These are phyloP conservation scores for Drosophila melanosoma DNA, from an alignment of 2,888 invertebrate genomes.

Conservation along the genomic window DNA sequence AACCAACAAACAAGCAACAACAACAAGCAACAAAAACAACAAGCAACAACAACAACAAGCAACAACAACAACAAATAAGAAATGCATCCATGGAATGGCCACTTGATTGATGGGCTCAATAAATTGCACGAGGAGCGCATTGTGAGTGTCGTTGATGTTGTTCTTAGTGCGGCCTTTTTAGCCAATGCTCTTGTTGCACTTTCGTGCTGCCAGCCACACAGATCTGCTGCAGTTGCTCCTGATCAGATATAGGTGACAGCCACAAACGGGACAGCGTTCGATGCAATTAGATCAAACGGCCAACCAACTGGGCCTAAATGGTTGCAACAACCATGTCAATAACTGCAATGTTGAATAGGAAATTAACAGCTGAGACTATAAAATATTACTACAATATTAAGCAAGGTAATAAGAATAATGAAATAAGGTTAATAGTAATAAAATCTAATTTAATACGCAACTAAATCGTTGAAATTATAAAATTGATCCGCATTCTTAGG, in stretches of 20 bases:
- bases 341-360: background rate
- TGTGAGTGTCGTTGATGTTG: constrained; percentile 50
- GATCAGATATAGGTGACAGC: constrained; percentile 56
- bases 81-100: constrained; percentile 64
- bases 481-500: background rate
- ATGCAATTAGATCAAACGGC: constrained; percentile 58
- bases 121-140: constrained; percentile 69
- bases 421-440: no score
- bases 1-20: constrained; percentile 58
- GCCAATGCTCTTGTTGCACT: constrained; percentile 17
- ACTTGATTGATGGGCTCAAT: constrained; percentile 78
- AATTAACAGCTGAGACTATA: background rate
- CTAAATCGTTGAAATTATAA: background rate
- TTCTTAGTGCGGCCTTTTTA: constrained; percentile 29
- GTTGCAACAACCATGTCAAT: constrained; percentile 8
- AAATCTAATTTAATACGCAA: no score
- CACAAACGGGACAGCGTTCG: constrained; percentile 49
- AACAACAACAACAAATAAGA: constrained; percentile 46
- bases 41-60: constrained; percentile 43
- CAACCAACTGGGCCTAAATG: constrained; percentile 9
- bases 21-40: no score
- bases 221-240: constrained; percentile 13
- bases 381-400: no score
- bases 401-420: no score
- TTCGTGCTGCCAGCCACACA: constrained; percentile 49